Percentiles rank a stretch among this genome's conserved stretches.
Evolutionary conservation across 2,888 invertebrate species (phyloP).

Genomic region (Dynastes grantii): DNA sequence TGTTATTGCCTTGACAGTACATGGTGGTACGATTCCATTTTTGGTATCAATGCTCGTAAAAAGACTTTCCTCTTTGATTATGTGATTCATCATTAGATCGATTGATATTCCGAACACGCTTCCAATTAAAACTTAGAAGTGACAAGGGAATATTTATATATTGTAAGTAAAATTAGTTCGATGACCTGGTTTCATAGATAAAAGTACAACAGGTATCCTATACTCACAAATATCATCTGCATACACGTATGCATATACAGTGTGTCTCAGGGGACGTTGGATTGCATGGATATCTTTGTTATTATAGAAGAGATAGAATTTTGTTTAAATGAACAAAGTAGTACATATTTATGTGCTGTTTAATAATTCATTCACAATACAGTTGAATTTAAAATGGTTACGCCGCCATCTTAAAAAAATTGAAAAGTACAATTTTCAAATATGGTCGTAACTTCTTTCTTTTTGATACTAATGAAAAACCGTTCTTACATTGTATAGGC

Average conservation of each 20-base stretch:
- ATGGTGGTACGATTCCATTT: neutral
- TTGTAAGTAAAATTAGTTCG: slow-evolving; percentile 41
- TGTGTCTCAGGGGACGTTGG: no score
- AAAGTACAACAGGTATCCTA: slow-evolving; percentile 1
- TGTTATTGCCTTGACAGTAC: neutral
- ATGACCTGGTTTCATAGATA: slow-evolving; percentile 34
- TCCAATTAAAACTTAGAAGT: slow-evolving; percentile 10
- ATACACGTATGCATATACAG: neutral
- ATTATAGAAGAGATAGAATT: no score
- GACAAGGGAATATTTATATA: neutral
- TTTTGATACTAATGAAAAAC: no score
- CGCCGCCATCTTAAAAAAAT: no score
- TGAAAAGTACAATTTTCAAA: no score
- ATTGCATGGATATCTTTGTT: no score
- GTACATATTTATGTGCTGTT: no score
- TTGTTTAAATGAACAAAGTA: no score
- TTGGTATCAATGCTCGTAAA: neutral
- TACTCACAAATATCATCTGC: neutral
- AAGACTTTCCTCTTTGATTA: slow-evolving; percentile 5
- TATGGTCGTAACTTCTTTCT: no score
- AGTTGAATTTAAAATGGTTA: no score
- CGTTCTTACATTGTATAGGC: no score
- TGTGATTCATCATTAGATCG: slow-evolving; percentile 25
- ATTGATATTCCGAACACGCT: slow-evolving; percentile 30
- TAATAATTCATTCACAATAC: no score